Conservation (phyloP, 2,113 vertebrate genomes). For the Cercocebus atys region DNA sequence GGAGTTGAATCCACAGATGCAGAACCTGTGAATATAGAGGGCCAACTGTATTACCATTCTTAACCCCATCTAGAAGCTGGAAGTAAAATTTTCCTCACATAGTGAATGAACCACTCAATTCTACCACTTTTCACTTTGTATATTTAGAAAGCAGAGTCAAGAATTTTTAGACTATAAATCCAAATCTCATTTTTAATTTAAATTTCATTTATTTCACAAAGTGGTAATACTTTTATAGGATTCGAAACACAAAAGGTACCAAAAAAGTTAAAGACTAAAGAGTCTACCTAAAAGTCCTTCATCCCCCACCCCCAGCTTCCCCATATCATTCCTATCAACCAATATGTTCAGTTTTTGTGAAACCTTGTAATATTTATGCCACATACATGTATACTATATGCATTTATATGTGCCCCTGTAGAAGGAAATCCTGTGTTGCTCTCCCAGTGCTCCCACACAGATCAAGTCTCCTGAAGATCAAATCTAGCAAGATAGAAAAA, state of each 20-base stretch:
- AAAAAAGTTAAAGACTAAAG: neutral
- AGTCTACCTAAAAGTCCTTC: neutral
- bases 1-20: neutral
- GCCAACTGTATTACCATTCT: neutral
- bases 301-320: neutral
- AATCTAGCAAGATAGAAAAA: neutral
- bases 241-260: neutral
- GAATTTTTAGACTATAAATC: neutral
- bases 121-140: neutral
- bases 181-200: slow-evolving; percentile 13
- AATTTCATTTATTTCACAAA: neutral
- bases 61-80: neutral
- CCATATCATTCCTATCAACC: neutral
- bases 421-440: neutral
- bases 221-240: neutral
- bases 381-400: neutral
- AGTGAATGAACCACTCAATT: neutral
- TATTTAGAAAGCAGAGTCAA: neutral
- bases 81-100: slow-evolving; percentile 8
- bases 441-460: neutral
- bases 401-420: neutral
- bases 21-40: neutral
- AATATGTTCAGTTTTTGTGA: neutral
- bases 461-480: neutral
- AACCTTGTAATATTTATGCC: neutral